These are phyloP conservation scores for Nomada hirtipes DNA, from an alignment of 2,888 invertebrate species.

Conservation along the genomic window DNA sequence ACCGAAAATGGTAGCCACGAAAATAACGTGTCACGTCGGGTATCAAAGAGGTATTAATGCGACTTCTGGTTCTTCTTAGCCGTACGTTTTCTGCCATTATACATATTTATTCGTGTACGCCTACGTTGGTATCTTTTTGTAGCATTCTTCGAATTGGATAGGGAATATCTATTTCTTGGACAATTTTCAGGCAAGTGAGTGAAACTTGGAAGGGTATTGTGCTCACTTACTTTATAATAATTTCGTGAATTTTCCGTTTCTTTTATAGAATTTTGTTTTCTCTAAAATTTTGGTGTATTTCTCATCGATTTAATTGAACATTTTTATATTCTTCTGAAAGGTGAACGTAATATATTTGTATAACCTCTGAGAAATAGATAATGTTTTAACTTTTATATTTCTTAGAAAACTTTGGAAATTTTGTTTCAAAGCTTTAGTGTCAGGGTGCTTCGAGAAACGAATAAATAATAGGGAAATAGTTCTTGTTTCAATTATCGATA, in stretches of 20 bases:
- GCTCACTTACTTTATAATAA: not conserved
- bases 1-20: not conserved
- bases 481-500: not conserved
- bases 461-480: not conserved
- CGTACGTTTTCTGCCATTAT: constrained; percentile 54
- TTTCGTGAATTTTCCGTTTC: too few relatives aligned
- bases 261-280: too few relatives aligned
- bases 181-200: not conserved
- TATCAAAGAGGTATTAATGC: constrained; percentile 22
- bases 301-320: too few relatives aligned
- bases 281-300: too few relatives aligned
- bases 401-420: not conserved
- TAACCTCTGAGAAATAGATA: too few relatives aligned
- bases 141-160: constrained; percentile 47
- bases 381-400: too few relatives aligned
- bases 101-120: constrained; percentile 59
- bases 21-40: not conserved
- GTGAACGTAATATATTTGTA: too few relatives aligned
- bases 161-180: constrained; percentile 56
- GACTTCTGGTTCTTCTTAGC: constrained; percentile 32
- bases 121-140: constrained; percentile 43
- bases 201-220: not conserved
- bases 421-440: not conserved
- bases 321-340: too few relatives aligned
- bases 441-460: not conserved